Base-by-base conservation (phyloP, 2,888 invertebrate species). In the Drosophila anomelani region DNA sequence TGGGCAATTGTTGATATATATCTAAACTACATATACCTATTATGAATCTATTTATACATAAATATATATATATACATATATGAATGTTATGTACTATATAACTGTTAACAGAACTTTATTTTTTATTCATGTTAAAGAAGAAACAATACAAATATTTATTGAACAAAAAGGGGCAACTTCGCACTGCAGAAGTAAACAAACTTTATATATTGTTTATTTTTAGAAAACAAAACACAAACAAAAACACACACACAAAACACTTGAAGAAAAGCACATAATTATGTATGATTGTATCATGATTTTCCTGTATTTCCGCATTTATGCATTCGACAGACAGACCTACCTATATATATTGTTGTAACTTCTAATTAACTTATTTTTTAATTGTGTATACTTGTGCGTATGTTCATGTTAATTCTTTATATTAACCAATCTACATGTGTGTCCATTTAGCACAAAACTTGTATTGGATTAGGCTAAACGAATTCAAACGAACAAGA, bases 291-390 rank as follows among this genome's bases (percentile, higher is more conserved):
- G 41, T 43, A 74, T 75, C 64, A 63, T 63, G 54, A 62, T 72
- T 60, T 66, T 89, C 75, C 74, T 85, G 76, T 81, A 82, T 82
- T 86, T 89, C 86, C 80, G 86, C 89, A 88, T 88, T 88, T 88
- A 88, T 89, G 89, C 89, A 89, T 88, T 87, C 71, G 70, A 74
- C 43, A 75, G 41, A 57, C 56, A 58, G 63, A 78, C 68, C 73
- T 62, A 76, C 75, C 61, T 63, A 17, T 32, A 58, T 75, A 75
- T 81, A 87, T 79, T 78, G 78, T 78, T 78, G 74, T 79, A 78
- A 76, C 63, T 78, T 75, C 80, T 85, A 84, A 79, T 75, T 74
- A 78, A 73, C 74, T 80, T 81, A 78, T 83, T 84, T 85, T 85
- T 86, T 80, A 86, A 85, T 76, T 75, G 77, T 82, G 76, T 79